Conservation (phyloP, 1,140 invertebrate species). For the Berghia stephanieae region DNA sequence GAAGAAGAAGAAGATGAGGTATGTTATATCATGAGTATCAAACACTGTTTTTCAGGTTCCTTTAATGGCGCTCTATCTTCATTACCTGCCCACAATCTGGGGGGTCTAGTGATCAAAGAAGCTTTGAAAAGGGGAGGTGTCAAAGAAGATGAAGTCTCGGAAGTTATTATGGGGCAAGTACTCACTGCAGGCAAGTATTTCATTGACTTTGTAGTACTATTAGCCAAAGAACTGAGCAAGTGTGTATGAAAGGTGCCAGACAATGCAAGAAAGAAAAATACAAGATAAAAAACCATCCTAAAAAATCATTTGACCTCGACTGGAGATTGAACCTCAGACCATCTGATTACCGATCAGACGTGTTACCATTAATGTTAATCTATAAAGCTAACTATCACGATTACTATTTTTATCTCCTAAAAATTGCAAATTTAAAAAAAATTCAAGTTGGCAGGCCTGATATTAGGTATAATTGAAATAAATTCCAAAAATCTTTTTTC, state of each 20-base stretch:
- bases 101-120: conserved; percentile 79
- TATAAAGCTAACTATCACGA: too few species aligned
- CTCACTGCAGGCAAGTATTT: conserved; percentile 62
- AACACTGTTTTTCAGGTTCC: conserved; percentile 69
- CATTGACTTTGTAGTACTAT: not conserved
- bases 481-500: not conserved
- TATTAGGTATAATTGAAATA: not conserved
- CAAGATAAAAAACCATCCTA: not conserved
- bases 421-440: not conserved
- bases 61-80: conserved; percentile 78
- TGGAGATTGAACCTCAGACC: too few species aligned
- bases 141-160: conserved; percentile 75
- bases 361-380: too few species aligned
- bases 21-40: not conserved
- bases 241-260: too few species aligned
- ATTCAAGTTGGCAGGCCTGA: not conserved
- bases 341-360: too few species aligned
- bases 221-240: too few species aligned
- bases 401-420: conserved; percentile 3
- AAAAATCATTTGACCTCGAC: not conserved
- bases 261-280: too few species aligned
- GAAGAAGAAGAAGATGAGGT: too few species aligned
- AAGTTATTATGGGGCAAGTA: conserved; percentile 90
- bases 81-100: conserved; percentile 78
- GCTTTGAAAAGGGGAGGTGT: conserved; percentile 74